phyloP scores from a whole-genome alignment of 2,113 vertebrate species.

The Illadopsis cleaveri region DNA sequence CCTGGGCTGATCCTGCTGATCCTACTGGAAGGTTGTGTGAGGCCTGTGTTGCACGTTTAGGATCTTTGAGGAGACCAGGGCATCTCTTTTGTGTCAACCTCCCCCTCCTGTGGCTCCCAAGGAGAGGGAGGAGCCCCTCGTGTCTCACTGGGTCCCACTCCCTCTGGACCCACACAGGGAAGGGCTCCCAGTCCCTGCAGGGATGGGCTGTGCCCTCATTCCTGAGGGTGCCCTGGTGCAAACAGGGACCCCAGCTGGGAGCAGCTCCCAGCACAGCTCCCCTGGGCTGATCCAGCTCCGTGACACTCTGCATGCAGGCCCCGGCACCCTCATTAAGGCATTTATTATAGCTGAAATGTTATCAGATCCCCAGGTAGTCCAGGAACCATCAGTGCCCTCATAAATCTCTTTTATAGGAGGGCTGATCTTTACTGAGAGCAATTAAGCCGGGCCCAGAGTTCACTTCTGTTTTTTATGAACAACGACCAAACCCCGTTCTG shows the following conservation, averaged over 20 bases:
- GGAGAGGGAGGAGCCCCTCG: not conserved
- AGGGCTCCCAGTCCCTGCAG: rapidly evolving
- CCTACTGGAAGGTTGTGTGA: not conserved
- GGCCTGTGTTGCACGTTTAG: rapidly evolving
- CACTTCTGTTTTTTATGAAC: slow-evolving; percentile 69
- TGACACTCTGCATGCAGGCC: not conserved
- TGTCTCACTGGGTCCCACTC: not conserved
- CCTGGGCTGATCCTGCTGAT: not conserved
- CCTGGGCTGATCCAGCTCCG: not conserved
- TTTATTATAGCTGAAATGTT: slow-evolving; percentile 60
- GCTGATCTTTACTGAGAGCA: slow-evolving; percentile 65
- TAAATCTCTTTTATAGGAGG: slow-evolving; percentile 68
- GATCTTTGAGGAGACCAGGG: not conserved
- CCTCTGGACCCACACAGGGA: rapidly evolving
- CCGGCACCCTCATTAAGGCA: slow-evolving; percentile 1
- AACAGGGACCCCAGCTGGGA: not conserved
- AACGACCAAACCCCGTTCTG: slow-evolving; percentile 45
- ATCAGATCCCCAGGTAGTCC: slow-evolving; percentile 58
- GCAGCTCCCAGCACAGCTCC: not conserved
- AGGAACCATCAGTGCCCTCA: slow-evolving; percentile 57
- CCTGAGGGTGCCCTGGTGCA: not conserved
- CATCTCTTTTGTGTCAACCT: not conserved
- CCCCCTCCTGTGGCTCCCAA: not conserved
- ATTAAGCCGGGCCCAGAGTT: slow-evolving; percentile 69
- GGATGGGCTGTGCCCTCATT: not conserved